Conservation (phyloP, 1,140 invertebrate genomes). For the Lordiphosa stackelbergi region DNA sequence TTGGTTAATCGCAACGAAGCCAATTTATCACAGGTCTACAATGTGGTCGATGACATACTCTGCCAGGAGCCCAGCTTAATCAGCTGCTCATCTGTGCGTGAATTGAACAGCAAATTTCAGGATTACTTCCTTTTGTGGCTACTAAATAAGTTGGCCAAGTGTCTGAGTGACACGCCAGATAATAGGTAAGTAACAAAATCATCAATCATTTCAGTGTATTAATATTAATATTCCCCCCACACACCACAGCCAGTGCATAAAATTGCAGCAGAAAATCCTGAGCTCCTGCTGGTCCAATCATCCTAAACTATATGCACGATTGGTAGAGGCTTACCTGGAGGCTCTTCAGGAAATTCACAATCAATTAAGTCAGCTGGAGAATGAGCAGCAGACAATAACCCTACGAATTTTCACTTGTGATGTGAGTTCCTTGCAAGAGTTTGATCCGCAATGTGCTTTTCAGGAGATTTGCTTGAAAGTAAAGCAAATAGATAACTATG, state of each 20-base stretch:
- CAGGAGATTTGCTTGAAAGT: slow-evolving; percentile 34
- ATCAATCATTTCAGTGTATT: accelerated
- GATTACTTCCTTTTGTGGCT: slow-evolving; percentile 65
- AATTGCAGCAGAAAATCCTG: slow-evolving; percentile 58
- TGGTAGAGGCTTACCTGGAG: slow-evolving; percentile 47
- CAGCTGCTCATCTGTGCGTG: slow-evolving; percentile 46
- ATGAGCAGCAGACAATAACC: not conserved
- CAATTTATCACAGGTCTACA: slow-evolving; percentile 51
- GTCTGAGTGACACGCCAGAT: slow-evolving; percentile 24
- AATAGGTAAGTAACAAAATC: slow-evolving; percentile 25
- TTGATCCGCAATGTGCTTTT: slow-evolving; percentile 49
- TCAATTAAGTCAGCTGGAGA: slow-evolving; percentile 23
- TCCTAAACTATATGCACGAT: slow-evolving; percentile 46
- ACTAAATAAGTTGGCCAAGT: slow-evolving; percentile 57
- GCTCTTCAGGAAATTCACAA: slow-evolving; percentile 45
- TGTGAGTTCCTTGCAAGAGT: slow-evolving; percentile 41
- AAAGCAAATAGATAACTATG: slow-evolving; percentile 35
- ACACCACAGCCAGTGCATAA: slow-evolving; percentile 33
- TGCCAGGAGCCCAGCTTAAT: slow-evolving; percentile 70
- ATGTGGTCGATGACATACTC: slow-evolving; percentile 64
- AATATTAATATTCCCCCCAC: not conserved
- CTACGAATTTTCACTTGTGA: slow-evolving; percentile 42
- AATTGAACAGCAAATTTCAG: slow-evolving; percentile 53
- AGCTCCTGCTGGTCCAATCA: slow-evolving; percentile 62
- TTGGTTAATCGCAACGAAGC: slow-evolving; percentile 55